Evolutionary conservation across 1,140 invertebrate species (phyloP).

Genomic region (Drosophila subpulchrella): DNA sequence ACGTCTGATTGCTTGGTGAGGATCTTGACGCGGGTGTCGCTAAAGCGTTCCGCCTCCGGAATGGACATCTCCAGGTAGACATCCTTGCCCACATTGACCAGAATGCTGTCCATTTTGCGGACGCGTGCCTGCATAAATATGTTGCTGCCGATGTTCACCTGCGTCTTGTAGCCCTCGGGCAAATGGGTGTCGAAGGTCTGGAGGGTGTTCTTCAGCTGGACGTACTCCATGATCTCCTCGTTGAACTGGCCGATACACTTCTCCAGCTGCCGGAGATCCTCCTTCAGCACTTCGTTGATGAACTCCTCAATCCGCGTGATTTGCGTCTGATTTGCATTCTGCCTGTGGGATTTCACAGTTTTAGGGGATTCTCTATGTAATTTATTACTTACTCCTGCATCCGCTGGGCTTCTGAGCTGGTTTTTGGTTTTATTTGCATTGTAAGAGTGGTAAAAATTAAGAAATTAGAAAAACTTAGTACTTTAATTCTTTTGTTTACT

Average conservation of each 20-base stretch:
- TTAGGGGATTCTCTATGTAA: neutral
- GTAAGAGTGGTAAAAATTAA: neutral
- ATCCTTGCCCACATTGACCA: slow-evolving; percentile 91
- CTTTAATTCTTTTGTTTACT: neutral
- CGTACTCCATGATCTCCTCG: slow-evolving; percentile 89
- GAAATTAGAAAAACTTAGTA: neutral
- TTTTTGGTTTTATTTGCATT: slow-evolving; percentile 2
- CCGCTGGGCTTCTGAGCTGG: neutral
- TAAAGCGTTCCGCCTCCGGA: slow-evolving; percentile 89
- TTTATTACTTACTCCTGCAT: slow-evolving; percentile 1
- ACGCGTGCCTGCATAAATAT: slow-evolving; percentile 90
- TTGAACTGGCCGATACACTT: slow-evolving; percentile 87
- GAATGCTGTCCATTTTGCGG: slow-evolving; percentile 88
- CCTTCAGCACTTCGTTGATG: slow-evolving; percentile 89
- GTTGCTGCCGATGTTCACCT: slow-evolving; percentile 91
- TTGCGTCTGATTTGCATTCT: slow-evolving; percentile 29
- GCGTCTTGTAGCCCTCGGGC: slow-evolving; percentile 89
- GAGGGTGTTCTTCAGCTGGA: slow-evolving; percentile 89
- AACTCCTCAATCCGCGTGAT: slow-evolving; percentile 86
- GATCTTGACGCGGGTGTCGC: slow-evolving; percentile 89
- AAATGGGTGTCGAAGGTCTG: slow-evolving; percentile 86
- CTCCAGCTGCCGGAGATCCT: slow-evolving; percentile 87
- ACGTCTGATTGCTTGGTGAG: slow-evolving; percentile 88
- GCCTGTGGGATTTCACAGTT: neutral
- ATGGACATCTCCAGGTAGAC: slow-evolving; percentile 90